Base-by-base conservation (phyloP, 37 sponge, comb jelly and placozoan species). In the Eunapius fragilis region DNA sequence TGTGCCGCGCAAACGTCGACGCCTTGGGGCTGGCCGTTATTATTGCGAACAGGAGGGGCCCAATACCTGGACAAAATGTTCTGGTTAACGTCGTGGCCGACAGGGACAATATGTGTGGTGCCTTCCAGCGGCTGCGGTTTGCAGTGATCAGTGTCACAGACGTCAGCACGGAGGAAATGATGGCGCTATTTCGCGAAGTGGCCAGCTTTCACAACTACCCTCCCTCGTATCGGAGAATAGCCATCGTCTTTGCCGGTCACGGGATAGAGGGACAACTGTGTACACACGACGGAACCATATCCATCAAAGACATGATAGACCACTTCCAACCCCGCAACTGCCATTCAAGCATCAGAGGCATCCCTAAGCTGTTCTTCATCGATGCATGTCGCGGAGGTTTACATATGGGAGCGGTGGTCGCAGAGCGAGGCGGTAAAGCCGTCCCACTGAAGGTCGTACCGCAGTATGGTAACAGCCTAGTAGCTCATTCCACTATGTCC, bases 301-400 rank as follows among this genome's bases (percentile, higher is more conserved):
- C 22, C 73, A 34, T 89, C 13, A 26, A 25, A 0, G 72, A 80
- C 0, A 41, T 37, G 3, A 78, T 90, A 32, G 47, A 85, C 67
- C 33, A 80, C 2, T 31, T 76, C n/a, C 67, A 85, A 36, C 67
- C 68, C 50, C 74, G 80, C 11, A 73, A 34, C 23, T 27, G 22
- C 28, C 25, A 47, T 26, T 58, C 37, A 5, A 28, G 81, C 17
- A 37, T 90, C 23, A 71, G 70, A 67, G 36, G 6, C 14, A 67
- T 90, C 24, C 76, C 70, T 19, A 85, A 90, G 71, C 81, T 85
- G 11, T 90, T 81, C 71, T 85, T 90, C 72, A 81, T 90, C 17
- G 86, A 90, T 90, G 90, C 90, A 24, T 90, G 90, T 70, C 86
- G 90, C 32, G 90, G 90, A 0, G 13, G 36, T 2, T 25, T 33